Evolutionary conservation across 2,888 invertebrate species (phyloP), one percentile per base, ranked within the genome.

Genomic region (Drosophila niveifrons): DNA sequence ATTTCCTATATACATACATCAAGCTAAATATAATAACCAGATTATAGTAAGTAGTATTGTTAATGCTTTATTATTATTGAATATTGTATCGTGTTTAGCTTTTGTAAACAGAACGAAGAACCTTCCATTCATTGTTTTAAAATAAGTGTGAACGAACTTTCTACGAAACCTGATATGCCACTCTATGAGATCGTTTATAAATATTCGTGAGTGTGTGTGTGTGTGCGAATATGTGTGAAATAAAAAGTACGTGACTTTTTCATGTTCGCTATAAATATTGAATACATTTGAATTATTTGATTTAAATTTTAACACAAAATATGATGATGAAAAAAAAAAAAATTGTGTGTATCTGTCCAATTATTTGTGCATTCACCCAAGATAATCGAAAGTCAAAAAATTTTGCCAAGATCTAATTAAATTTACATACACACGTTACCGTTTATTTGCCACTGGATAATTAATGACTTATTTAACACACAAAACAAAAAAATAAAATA

Each of bases 61-160:
- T 34, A 10, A 43, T 50, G 17, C 34, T 57, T 57, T 64, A 47
- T 47, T 43, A 15, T 31, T 29, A n/a, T 44, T n/a, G 23, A 36
- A n/a, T 36, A 9, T 44, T 36, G 15, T 52, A 62, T 53, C 44
- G 29, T 17, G 11, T 36, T 41, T 11, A 34, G 34, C 43, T 56
- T 56, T 61, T 57, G 47, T 62, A 62, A 67, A 53, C 59, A 47
- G 50, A 61, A 56, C 43, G 17, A 57, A 62, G 47, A 63, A 51
- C 71, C 56, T 70, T 70, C 71, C 71, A 66, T 62, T 58, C 66
- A 71, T 71, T 62, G 47, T 51, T 66, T 69, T 53, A 17, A 31
- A 15, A 50, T 62, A 11, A 41, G 48, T 66, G 68, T 75, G 58
- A 72, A 75, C 56, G 75, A 75, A 75, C 75, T 75, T 71, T 75